Conservation (phyloP, 2,797 vertebrate genomes). For the Neomorphus geoffroyi region DNA sequence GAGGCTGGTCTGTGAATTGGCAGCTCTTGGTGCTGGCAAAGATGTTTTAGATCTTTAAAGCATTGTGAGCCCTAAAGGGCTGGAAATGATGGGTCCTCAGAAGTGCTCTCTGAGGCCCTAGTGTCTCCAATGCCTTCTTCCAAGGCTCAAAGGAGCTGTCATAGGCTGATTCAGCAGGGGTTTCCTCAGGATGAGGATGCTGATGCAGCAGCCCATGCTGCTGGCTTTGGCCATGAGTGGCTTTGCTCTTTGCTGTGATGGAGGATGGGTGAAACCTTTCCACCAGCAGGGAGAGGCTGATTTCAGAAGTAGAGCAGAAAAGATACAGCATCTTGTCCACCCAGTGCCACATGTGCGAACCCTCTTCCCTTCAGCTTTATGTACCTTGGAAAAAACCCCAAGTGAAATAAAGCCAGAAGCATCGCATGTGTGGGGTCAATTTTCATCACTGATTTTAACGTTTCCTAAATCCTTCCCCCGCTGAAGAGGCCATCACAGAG, state of each 20-base stretch:
- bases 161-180: accelerated
- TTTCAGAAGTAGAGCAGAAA: neutral
- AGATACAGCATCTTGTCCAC: accelerated
- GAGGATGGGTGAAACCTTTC: neutral
- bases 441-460: accelerated
- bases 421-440: accelerated
- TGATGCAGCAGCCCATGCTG: neutral
- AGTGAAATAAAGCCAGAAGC: neutral
- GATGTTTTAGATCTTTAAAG: neutral
- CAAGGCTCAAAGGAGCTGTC: neutral
- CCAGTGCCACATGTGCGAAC: accelerated
- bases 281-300: too few species aligned
- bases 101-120: neutral
- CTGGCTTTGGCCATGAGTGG: accelerated
- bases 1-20: accelerated
- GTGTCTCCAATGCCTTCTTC: neutral
- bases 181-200: neutral
- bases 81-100: neutral
- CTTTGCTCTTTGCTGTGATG: accelerated
- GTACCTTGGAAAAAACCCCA: too few species aligned
- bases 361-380: neutral
- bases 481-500: neutral
- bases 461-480: neutral
- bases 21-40: neutral
- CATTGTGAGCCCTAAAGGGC: accelerated